Percentiles rank a stretch among this genome's conserved stretches.
Conservation (phyloP, 2,797 vertebrate genomes). For the Tokudaia muenninki region DNA sequence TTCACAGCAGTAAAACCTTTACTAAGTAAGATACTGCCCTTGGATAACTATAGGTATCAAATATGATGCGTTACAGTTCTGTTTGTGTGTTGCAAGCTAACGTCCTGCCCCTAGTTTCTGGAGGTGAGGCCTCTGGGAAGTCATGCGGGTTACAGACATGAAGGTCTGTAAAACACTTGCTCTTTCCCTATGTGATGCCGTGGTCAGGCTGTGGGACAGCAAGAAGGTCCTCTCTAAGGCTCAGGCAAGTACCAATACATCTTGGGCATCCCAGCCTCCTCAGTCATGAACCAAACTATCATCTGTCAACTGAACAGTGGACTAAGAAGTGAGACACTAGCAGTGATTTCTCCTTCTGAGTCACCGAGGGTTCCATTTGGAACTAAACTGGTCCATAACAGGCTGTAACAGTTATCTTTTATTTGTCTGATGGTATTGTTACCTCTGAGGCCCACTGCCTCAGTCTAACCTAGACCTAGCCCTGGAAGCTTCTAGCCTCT, state of each 20-base stretch:
- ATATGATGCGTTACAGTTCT: neutral
- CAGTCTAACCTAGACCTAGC: neutral
- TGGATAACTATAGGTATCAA: neutral
- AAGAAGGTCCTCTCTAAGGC: too few species aligned
- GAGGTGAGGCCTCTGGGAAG: neutral
- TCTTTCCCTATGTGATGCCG: neutral
- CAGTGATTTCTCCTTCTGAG: neutral
- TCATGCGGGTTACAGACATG: neutral
- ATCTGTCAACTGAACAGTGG: neutral
- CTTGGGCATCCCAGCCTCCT: neutral
- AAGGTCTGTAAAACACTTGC: neutral
- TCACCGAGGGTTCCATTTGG: neutral
- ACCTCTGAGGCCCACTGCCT: neutral
- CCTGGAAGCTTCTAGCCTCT: neutral
- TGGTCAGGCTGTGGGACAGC: neutral
- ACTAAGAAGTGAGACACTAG: neutral
- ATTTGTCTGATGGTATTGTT: neutral
- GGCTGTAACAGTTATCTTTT: neutral
- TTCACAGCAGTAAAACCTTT: too few species aligned
- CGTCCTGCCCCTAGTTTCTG: neutral
- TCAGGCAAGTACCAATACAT: neutral
- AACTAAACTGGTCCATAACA: rapidly evolving
- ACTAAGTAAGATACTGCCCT: too few species aligned
- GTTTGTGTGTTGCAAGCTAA: neutral
- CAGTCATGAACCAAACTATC: neutral